Percentiles rank a stretch among this genome's conserved stretches.
phyloP scores from a whole-genome alignment of 2,888 invertebrate species.

The Uloborus plumipes region DNA sequence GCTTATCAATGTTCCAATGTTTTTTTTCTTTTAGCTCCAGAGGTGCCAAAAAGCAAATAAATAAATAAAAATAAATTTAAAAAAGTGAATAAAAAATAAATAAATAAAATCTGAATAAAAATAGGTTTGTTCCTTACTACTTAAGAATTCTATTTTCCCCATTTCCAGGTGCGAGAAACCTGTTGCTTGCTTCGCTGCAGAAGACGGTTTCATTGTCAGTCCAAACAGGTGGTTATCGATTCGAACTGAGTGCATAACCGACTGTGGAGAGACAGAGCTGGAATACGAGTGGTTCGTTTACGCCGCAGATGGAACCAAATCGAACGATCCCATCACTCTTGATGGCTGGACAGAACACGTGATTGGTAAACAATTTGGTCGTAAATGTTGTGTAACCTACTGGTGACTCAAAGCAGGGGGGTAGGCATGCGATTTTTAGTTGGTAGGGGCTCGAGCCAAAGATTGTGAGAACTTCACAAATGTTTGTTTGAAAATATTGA shows the following conservation, averaged over 20 bases:
- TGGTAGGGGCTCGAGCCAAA: too few species aligned
- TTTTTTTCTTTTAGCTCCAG: too few species aligned
- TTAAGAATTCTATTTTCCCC: neutral
- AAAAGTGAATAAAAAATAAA: too few species aligned
- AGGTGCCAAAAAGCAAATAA: too few species aligned
- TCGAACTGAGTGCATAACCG: slow-evolving; percentile 45
- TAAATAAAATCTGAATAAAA: too few species aligned
- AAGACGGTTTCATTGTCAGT: slow-evolving; percentile 45
- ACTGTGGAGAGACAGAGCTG: slow-evolving; percentile 28
- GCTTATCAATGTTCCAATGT: too few species aligned
- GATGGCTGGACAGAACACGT: slow-evolving; percentile 22
- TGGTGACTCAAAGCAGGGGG: neutral
- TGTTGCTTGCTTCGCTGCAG: slow-evolving; percentile 21
- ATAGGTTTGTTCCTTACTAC: too few species aligned
- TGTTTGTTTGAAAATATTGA: too few species aligned
- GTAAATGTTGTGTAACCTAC: neutral
- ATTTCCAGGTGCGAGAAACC: slow-evolving; percentile 48
- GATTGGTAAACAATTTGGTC: slow-evolving; percentile 7
- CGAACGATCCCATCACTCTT: neutral
- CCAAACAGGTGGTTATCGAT: slow-evolving; percentile 33
- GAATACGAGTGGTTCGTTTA: slow-evolving; percentile 43
- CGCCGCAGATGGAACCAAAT: slow-evolving; percentile 4
- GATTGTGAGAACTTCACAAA: too few species aligned
- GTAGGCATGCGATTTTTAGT: too few species aligned
- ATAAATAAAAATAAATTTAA: too few species aligned